Evolutionary conservation across 2,113 vertebrate species (phyloP).

Genomic region (Trachemys scripta): DNA sequence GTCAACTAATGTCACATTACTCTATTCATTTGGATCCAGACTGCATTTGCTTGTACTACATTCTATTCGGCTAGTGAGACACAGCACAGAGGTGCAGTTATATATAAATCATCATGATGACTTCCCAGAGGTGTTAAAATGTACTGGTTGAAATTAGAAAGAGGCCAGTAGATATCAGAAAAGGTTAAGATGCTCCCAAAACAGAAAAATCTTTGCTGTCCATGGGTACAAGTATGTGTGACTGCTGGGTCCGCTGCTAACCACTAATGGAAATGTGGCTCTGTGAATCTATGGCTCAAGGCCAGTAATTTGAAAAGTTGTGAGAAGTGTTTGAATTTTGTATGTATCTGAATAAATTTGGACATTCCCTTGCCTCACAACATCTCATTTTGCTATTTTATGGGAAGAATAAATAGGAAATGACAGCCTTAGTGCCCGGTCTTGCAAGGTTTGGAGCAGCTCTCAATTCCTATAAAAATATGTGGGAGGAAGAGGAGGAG

Average conservation of each 20-base stretch:
- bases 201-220: not conserved
- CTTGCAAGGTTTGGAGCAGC: not conserved
- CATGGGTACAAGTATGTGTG: accelerated
- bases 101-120: not conserved
- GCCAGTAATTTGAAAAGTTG: not conserved
- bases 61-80: not conserved
- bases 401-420: not conserved
- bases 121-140: not conserved
- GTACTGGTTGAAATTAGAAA: not conserved
- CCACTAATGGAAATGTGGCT: not conserved
- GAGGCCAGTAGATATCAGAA: not conserved
- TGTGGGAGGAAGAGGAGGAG: not conserved
- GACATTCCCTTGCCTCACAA: not conserved
- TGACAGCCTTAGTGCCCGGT: not conserved
- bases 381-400: not conserved
- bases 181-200: not conserved
- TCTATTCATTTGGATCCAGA: slow-evolving; percentile 10
- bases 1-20: not conserved
- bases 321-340: not conserved
- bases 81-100: not conserved
- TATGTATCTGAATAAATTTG: not conserved
- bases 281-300: not conserved
- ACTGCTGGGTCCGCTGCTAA: not conserved
- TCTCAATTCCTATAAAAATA: not conserved
- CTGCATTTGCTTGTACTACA: not conserved